phyloP scores from a whole-genome alignment of 2,888 invertebrate genomes.

The Sarcophaga variegata region DNA sequence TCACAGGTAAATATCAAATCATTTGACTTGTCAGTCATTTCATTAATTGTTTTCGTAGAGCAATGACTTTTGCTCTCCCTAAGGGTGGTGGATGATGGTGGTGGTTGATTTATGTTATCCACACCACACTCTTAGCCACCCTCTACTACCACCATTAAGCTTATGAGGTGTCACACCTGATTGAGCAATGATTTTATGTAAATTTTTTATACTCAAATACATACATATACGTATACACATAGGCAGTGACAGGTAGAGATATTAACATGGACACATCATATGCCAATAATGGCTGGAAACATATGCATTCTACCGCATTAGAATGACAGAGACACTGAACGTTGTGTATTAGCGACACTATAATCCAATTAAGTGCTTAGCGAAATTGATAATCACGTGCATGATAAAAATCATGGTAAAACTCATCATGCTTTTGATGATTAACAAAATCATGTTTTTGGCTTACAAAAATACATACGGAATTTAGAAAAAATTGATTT shows the following conservation, averaged over 20 bases:
- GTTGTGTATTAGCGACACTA: slow-evolving; percentile 2
- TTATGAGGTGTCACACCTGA: slow-evolving; percentile 58
- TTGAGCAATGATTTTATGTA: slow-evolving; percentile 59
- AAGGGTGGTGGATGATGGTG: slow-evolving; percentile 32
- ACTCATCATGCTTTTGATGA: too few species aligned
- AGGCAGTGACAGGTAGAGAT: background rate
- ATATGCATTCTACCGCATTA: background rate
- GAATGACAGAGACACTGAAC: background rate
- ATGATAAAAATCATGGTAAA: background rate
- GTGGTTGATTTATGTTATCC: slow-evolving; percentile 10
- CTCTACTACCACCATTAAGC: background rate
- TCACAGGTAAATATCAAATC: slow-evolving; percentile 82
- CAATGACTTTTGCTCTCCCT: slow-evolving; percentile 46
- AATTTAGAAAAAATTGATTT: too few species aligned
- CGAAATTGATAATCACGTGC: slow-evolving; percentile 43
- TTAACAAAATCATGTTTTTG: too few species aligned
- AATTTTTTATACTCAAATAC: slow-evolving; percentile 8
- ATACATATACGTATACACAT: background rate
- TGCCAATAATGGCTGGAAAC: slow-evolving; percentile 4
- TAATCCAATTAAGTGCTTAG: slow-evolving; percentile 64
- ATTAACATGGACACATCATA: slow-evolving; percentile 6
- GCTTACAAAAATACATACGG: too few species aligned
- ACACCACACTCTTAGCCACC: background rate
- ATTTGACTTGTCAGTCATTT: slow-evolving; percentile 5
- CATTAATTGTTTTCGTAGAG: slow-evolving; percentile 15